Evolutionary conservation across 2,113 vertebrate species (phyloP).

Genomic region (Lasiurus borealis): DNA sequence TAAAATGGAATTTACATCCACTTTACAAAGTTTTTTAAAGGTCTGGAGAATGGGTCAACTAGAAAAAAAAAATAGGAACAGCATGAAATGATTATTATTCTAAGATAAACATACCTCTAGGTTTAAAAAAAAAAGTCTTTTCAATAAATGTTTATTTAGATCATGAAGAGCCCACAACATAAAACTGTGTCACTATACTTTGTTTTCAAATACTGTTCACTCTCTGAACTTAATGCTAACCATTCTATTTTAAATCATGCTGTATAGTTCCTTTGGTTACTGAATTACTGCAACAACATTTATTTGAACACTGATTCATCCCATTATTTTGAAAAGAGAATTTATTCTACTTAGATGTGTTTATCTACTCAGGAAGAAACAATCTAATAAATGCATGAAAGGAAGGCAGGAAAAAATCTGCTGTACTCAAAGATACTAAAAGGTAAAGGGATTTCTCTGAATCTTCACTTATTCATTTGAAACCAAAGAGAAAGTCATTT

Average conservation of each 20-base stretch:
- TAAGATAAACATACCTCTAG: constrained; percentile 49
- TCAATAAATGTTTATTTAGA: constrained; percentile 23
- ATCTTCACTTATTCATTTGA: constrained; percentile 31
- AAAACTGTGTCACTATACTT: constrained; percentile 28
- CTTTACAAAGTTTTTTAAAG: constrained; percentile 81
- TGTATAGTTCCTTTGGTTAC: constrained; percentile 31
- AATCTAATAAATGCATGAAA: background rate
- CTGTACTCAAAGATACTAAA: constrained; percentile 40
- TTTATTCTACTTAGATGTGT: constrained; percentile 40
- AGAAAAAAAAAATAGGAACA: constrained; percentile 73
- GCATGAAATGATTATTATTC: constrained; percentile 71
- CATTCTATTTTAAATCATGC: constrained; percentile 51
- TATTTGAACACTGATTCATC: constrained; percentile 67
- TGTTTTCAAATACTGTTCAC: constrained; percentile 11
- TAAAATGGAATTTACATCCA: constrained; percentile 87
- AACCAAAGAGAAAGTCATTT: constrained; percentile 24
- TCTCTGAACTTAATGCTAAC: constrained; percentile 17
- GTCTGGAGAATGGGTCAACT: constrained; percentile 79
- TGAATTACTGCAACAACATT: constrained; percentile 67
- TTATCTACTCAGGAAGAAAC: background rate
- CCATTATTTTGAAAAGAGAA: background rate
- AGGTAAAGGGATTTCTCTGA: background rate
- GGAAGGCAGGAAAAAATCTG: background rate
- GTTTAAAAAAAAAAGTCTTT: constrained; percentile 47
- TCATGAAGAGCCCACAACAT: constrained; percentile 36